Evolutionary conservation across 2,888 invertebrate genomes (phyloP).

Genomic region (Sycophila texana): DNA sequence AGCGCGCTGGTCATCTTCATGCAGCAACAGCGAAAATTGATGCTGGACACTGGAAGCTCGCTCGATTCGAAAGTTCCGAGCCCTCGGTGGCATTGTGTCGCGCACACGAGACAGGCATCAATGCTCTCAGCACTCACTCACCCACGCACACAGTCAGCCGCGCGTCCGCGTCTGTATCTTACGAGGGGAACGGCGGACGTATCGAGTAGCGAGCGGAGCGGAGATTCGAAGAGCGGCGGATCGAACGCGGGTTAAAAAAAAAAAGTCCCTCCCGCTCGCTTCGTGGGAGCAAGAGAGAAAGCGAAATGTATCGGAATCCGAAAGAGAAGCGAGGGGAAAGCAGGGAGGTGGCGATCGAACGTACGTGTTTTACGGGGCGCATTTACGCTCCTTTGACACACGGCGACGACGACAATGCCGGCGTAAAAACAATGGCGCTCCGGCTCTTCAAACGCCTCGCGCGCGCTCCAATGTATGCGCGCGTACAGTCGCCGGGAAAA

Average conservation of each 20-base stretch:
- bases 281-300: neutral
- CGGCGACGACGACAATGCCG: slow-evolving; percentile 24
- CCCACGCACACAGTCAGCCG: neutral
- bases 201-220: neutral
- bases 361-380: slow-evolving; percentile 55
- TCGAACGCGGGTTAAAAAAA: slow-evolving; percentile 7
- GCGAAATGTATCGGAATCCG: slow-evolving; percentile 46
- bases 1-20: too few species aligned
- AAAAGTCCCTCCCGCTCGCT: neutral
- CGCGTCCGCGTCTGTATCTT: neutral
- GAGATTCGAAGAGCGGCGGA: neutral
- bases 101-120: slow-evolving; percentile 5
- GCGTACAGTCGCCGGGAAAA: slow-evolving; percentile 41
- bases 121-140: neutral
- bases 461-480: slow-evolving; percentile 1
- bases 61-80: slow-evolving; percentile 16
- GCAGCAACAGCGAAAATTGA: neutral
- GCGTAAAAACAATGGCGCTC: slow-evolving; percentile 60
- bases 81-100: slow-evolving; percentile 13
- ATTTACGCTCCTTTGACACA: slow-evolving; percentile 66
- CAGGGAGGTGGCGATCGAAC: neutral
- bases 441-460: slow-evolving; percentile 66
- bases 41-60: slow-evolving; percentile 6
- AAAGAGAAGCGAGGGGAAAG: slow-evolving; percentile 10
- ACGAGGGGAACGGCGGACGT: neutral